Evolutionary conservation across 2,113 vertebrate species (phyloP), one percentile per base, ranked within the genome.

Genomic region (Loxodonta africana): DNA sequence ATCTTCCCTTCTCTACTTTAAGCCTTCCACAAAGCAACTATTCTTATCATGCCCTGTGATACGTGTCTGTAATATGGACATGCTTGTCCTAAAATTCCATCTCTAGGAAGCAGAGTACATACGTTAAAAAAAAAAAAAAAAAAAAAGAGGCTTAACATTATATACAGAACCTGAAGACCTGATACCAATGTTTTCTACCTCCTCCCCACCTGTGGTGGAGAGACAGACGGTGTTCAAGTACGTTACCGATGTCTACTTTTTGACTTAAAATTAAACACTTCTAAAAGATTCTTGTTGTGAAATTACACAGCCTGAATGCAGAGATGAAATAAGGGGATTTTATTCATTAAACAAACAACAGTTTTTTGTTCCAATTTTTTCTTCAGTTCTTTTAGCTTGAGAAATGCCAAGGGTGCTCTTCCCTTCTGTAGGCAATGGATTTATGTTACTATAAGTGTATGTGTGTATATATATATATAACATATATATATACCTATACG

Each of bases 201-300:
- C 44, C 15, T 41, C 65, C 76, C 28, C 81, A 57, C 30, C 57
- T 76, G 21, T 25, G 6, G 1, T 62, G 28, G 33, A 46, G 12
- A 11, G 33, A n/a, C 17, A n/a, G 3, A 28, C 14, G 21, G 26
- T n/a, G 12, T 63, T 84, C 48, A 95, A 83, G 18, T 76, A 41
- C 53, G 26, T 60, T 89, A 95, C 0, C 77, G 67, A 28, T n/a
- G 3, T 53, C 48, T 83, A 46, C 44, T 94, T 81, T 37, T 93
- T 88, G 41, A 90, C 46, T 95, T 62, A 91, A 90, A 81, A 83
- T 87, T 84, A 81, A 91, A 88, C 62, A 88, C 57, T 84, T 93
- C 25, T 60, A 63, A 67, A 2, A 71, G 48, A 85, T 96, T 88
- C 73, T 86, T 91, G 57, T 51, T 37, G 37, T 37, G 76, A 84